Percentiles rank a stretch among this genome's conserved stretches.
Evolutionary conservation across 2,113 vertebrate genomes (phyloP).

Genomic region (Phalacrocorax carbo): DNA sequence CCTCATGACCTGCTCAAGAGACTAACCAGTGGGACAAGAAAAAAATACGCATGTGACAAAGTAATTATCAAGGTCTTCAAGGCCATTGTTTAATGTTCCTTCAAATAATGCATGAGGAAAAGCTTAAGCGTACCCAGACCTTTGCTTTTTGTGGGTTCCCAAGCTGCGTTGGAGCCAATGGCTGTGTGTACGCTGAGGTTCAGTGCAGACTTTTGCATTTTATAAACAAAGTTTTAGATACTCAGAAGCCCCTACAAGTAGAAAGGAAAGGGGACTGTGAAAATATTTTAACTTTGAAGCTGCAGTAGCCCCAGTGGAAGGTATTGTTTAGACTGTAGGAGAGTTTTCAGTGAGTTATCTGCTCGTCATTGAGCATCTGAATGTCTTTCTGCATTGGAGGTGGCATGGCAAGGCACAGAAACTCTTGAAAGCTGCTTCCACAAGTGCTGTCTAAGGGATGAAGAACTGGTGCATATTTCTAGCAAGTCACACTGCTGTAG

Average conservation of each 20-base stretch:
- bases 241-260: not conserved
- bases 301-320: not conserved
- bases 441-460: not conserved
- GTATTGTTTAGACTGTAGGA: not conserved
- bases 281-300: not conserved
- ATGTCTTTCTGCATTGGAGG: not conserved
- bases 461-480: not conserved
- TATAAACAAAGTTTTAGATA: not conserved
- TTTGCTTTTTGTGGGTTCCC: not conserved
- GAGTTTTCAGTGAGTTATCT: not conserved
- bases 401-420: not conserved
- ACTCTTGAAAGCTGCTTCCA: not conserved
- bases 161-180: not conserved
- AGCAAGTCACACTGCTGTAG: not conserved
- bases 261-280: not conserved
- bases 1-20: not conserved
- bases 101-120: not conserved
- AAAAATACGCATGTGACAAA: not conserved
- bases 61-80: not conserved
- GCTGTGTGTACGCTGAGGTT: not conserved
- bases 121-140: not conserved
- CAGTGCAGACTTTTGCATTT: not conserved
- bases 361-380: not conserved
- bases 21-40: not conserved
- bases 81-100: not conserved